These are phyloP conservation scores for Drosophila mimetica DNA, from an alignment of 2,888 invertebrate genomes.

Conservation along the genomic window DNA sequence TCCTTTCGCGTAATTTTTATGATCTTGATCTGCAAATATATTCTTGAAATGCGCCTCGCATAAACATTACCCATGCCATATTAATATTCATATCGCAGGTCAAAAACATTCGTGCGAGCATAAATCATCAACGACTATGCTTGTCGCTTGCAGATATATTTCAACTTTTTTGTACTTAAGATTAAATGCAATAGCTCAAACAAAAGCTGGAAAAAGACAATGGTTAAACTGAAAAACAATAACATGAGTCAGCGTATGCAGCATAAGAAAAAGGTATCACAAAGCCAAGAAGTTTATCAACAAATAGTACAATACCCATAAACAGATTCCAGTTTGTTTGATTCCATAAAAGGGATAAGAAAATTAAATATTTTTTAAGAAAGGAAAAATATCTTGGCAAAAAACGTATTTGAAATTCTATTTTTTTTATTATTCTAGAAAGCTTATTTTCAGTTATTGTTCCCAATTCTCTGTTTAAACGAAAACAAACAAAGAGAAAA, in stretches of 20 bases:
- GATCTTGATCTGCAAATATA: background rate
- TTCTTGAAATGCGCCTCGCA: background rate
- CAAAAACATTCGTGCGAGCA: conserved; percentile 66
- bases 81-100: conserved; percentile 35
- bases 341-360: background rate
- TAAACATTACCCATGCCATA: conserved; percentile 4
- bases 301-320: too few species aligned
- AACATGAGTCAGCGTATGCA: conserved; percentile 20
- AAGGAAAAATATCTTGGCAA: background rate
- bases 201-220: conserved; percentile 17
- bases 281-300: background rate
- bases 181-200: conserved; percentile 13
- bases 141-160: conserved; percentile 13
- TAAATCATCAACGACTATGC: conserved; percentile 60
- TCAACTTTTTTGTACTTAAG: conserved; percentile 8
- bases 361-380: background rate
- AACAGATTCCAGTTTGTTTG: background rate
- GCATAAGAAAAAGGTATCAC: background rate
- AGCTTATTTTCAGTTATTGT: background rate
- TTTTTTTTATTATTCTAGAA: background rate
- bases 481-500: conserved; percentile 5
- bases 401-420: background rate
- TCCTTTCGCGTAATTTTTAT: too few species aligned
- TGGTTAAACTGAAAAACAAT: conserved; percentile 4
- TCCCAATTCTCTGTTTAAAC: background rate